phyloP scores from a whole-genome alignment of 2,888 invertebrate species.

The Pyralis farinalis region DNA sequence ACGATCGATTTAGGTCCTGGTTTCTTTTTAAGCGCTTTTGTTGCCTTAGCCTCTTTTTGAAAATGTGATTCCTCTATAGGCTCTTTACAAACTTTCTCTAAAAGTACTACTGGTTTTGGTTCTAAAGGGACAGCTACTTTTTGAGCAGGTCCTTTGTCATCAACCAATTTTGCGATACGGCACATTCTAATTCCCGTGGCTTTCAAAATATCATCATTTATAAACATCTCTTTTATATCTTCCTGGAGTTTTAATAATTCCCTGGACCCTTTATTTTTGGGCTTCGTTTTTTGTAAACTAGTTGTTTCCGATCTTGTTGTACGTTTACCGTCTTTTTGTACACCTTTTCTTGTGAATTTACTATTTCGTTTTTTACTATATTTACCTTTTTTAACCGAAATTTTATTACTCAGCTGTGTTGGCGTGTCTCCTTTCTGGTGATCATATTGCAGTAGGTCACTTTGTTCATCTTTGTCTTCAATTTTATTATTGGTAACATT shows the following conservation, averaged over 20 bases:
- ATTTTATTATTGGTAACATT: too few species aligned
- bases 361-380: slow-evolving; percentile 12
- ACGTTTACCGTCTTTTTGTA: slow-evolving; percentile 27
- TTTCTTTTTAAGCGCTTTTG: slow-evolving; percentile 38
- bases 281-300: neutral
- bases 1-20: slow-evolving; percentile 39
- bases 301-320: neutral
- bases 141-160: slow-evolving; percentile 36
- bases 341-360: neutral
- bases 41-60: neutral
- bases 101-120: slow-evolving; percentile 40
- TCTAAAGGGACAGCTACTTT: slow-evolving; percentile 27
- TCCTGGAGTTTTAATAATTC: slow-evolving; percentile 85
- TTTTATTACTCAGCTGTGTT: too few species aligned
- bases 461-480: too few species aligned
- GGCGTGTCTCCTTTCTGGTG: slow-evolving; percentile 16
- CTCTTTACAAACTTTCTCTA: slow-evolving; percentile 38
- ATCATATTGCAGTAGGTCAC: too few species aligned
- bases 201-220: slow-evolving; percentile 81
- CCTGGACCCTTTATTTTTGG: slow-evolving; percentile 35
- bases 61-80: slow-evolving; percentile 15
- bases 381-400: slow-evolving; percentile 14
- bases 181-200: slow-evolving; percentile 85
- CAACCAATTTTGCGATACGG: slow-evolving; percentile 76
- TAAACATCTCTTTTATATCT: slow-evolving; percentile 86